These are phyloP conservation scores for Embiotoca jacksoni DNA, from an alignment of 2,113 vertebrate species.

Conservation along the genomic window DNA sequence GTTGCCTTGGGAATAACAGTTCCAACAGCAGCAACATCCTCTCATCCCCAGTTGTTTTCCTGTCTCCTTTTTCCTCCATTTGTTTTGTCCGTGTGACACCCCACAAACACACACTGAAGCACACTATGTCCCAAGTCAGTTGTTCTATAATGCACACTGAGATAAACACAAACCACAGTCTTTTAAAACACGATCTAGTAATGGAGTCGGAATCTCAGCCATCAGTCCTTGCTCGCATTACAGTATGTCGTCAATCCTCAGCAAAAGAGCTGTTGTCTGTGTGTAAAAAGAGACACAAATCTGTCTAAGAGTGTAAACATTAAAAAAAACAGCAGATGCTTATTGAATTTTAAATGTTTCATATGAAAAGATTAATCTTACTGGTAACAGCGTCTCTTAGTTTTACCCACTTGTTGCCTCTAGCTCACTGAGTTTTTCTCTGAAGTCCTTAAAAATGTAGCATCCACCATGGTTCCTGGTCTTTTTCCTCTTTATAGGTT, in stretches of 20 bases:
- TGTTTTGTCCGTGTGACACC: constrained; percentile 21
- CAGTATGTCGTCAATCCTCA: constrained; percentile 46
- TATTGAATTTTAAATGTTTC: constrained; percentile 17
- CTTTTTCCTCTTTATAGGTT: constrained; percentile 32
- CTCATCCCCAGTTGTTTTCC: constrained; percentile 16
- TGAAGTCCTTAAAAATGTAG: constrained; percentile 25
- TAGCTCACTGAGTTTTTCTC: constrained; percentile 19
- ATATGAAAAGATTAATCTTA: constrained; percentile 28
- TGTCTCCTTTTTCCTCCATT: constrained; percentile 34
- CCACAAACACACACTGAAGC: constrained; percentile 29
- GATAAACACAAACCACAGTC: constrained; percentile 61
- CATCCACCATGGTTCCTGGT: constrained; percentile 40
- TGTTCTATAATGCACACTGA: constrained; percentile 59
- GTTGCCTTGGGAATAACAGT: constrained; percentile 26
- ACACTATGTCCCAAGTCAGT: constrained; percentile 29
- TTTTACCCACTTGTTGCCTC: constrained; percentile 50
- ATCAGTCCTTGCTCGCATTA: constrained; percentile 62
- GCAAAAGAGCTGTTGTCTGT: constrained; percentile 32
- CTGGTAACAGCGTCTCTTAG: constrained; percentile 16
- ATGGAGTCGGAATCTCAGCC: constrained; percentile 70
- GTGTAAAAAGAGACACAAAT: constrained; percentile 26
- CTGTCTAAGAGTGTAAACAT: not conserved
- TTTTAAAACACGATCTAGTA: constrained; percentile 68
- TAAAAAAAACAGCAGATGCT: not conserved
- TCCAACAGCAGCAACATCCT: constrained; percentile 39